phyloP scores from a whole-genome alignment of 2,888 invertebrate genomes.

The Caenorhabditis plicata region DNA sequence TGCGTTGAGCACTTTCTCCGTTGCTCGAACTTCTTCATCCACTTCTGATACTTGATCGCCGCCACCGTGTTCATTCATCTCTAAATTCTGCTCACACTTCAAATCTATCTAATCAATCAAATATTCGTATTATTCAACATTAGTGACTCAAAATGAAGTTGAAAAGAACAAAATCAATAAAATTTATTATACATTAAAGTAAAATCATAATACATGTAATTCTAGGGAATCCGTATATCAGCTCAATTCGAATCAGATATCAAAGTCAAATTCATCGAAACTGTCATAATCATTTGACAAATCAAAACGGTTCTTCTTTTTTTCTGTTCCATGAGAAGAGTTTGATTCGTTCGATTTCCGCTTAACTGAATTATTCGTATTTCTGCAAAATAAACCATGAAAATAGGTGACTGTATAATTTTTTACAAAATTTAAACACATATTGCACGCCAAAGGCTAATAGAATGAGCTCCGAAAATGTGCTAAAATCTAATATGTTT shows the following conservation, averaged over 20 bases:
- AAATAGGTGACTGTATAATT: too few relatives aligned
- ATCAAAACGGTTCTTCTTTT: conserved; percentile 1
- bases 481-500: too few relatives aligned
- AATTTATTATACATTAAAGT: neutral
- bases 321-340: conserved; percentile 6
- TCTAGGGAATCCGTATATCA: neutral
- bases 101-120: neutral
- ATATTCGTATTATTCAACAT: neutral
- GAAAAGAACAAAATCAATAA: too few relatives aligned
- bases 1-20: conserved; percentile 56
- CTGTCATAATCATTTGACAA: conserved; percentile 8
- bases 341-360: too few relatives aligned
- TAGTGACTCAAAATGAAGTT: too few relatives aligned
- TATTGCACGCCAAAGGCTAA: too few relatives aligned
- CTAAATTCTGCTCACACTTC: neutral
- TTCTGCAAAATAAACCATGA: too few relatives aligned
- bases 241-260: conserved; percentile 3
- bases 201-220: neutral
- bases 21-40: conserved; percentile 34
- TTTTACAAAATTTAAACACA: too few relatives aligned
- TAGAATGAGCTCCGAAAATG: too few relatives aligned
- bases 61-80: neutral
- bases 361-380: too few relatives aligned
- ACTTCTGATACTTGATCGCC: neutral
- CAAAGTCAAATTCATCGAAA: conserved; percentile 32